These are phyloP conservation scores for Intellagama lesueurii DNA, from an alignment of 2,797 vertebrate genomes.

Conservation along the genomic window DNA sequence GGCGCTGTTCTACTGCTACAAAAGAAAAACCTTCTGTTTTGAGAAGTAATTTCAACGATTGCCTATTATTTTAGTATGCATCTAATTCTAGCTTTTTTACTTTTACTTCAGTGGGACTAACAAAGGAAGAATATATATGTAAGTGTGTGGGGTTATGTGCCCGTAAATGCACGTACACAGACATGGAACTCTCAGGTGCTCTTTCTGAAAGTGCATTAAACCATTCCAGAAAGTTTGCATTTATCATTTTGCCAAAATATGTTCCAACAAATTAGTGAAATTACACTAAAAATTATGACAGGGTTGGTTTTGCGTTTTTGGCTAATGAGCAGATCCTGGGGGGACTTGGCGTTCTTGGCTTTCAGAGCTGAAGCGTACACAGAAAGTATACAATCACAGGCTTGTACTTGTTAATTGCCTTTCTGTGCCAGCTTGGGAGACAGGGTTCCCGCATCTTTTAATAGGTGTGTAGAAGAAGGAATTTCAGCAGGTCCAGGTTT, in stretches of 20 bases:
- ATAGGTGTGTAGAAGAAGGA: not conserved
- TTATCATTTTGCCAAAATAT: slow-evolving; percentile 18
- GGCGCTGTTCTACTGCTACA: slow-evolving; percentile 52
- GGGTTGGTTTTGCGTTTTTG: slow-evolving; percentile 28
- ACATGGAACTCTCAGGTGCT: not conserved
- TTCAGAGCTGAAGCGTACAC: not conserved
- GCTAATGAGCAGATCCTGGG: not conserved
- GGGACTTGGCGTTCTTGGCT: not conserved
- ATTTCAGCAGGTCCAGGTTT: not conserved
- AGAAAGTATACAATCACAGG: not conserved
- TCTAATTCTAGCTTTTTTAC: not conserved
- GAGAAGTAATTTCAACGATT: slow-evolving; percentile 42
- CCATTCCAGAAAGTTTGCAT: slow-evolving; percentile 10
- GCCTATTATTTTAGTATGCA: slow-evolving; percentile 49
- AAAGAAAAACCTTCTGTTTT: slow-evolving; percentile 50
- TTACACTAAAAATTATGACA: slow-evolving; percentile 9
- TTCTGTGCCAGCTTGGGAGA: not conserved
- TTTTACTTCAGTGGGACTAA: not conserved
- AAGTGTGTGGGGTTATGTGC: too few species aligned
- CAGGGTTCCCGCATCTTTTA: not conserved
- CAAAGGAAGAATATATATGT: not conserved
- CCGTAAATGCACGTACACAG: not conserved
- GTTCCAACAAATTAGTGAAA: slow-evolving; percentile 26
- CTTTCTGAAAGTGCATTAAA: slow-evolving; percentile 40
- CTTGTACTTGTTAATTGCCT: not conserved